Conservation (phyloP, 2,113 vertebrate species). For the Clarias magur region DNA sequence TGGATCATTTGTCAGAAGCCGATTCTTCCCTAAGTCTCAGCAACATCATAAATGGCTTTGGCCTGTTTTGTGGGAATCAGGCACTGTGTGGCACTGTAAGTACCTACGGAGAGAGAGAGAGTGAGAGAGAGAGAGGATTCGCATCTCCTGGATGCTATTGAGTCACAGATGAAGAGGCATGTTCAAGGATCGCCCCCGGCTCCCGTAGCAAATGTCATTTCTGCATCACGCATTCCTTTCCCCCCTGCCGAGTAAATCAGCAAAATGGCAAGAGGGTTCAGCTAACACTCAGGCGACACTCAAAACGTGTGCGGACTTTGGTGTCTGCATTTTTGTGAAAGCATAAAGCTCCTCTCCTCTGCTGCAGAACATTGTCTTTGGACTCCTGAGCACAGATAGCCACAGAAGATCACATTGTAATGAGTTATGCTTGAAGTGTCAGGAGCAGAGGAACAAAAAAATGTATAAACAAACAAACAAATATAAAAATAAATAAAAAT, state of each 20-base stretch:
- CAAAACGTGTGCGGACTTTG: not conserved
- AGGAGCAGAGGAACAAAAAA: not conserved
- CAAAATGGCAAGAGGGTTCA: not conserved
- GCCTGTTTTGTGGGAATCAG: conserved; percentile 27
- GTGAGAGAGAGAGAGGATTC: conserved; percentile 36
- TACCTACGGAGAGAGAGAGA: conserved; percentile 20
- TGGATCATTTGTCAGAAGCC: conserved; percentile 17
- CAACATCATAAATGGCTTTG: conserved; percentile 26
- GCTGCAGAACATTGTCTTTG: not conserved
- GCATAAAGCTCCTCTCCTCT: not conserved
- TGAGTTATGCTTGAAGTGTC: conserved; percentile 31
- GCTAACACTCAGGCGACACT: not conserved
- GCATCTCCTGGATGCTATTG: conserved; percentile 27
- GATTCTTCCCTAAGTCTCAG: not conserved
- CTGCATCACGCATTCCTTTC: conserved; percentile 24
- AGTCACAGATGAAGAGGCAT: conserved; percentile 44
- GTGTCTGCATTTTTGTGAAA: not conserved
- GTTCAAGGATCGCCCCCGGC: conserved; percentile 41
- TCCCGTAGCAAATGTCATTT: conserved; percentile 44
- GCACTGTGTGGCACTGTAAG: not conserved
- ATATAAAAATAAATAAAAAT: not conserved
- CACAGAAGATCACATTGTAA: conserved; percentile 40
- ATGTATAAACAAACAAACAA: not conserved
- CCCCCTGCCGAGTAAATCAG: not conserved
- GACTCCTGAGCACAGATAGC: conserved; percentile 1